Conservation (phyloP, 35 echinoderm and acorn worm species). For the Lytechinus variegatus region DNA sequence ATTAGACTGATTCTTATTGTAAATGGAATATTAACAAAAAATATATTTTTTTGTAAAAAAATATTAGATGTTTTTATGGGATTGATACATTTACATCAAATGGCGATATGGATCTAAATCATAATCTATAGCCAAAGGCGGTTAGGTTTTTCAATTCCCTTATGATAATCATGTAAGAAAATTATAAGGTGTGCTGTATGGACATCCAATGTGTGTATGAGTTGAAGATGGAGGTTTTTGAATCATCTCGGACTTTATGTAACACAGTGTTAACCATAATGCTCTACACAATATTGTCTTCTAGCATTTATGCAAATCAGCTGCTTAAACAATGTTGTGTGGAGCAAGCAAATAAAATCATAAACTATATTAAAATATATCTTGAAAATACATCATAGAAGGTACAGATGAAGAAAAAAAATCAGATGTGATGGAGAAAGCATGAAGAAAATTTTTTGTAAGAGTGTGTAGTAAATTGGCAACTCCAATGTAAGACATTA, state of each 20-base stretch:
- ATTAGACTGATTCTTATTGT: neutral
- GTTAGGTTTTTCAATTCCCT: neutral
- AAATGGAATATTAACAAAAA: neutral
- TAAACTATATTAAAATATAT: neutral
- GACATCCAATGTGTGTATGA: neutral
- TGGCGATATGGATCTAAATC: neutral
- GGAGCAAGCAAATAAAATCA: constrained; percentile 23
- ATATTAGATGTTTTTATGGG: neutral
- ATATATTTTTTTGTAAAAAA: neutral
- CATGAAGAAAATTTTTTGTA: neutral
- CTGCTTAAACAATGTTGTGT: constrained; percentile 6
- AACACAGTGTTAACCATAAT: neutral
- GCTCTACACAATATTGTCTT: neutral
- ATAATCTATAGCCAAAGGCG: neutral
- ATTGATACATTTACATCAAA: neutral
- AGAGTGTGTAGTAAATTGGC: neutral
- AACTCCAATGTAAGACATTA: neutral
- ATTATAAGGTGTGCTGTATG: neutral
- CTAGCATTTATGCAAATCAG: neutral
- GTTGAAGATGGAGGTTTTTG: neutral
- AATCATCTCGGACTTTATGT: neutral
- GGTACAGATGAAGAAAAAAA: neutral
- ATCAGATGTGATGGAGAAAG: neutral
- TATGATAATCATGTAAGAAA: neutral
- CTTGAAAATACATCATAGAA: constrained; percentile 2